phyloP scores from a whole-genome alignment of 1,140 invertebrate species.

The Tetraneura akinire region DNA sequence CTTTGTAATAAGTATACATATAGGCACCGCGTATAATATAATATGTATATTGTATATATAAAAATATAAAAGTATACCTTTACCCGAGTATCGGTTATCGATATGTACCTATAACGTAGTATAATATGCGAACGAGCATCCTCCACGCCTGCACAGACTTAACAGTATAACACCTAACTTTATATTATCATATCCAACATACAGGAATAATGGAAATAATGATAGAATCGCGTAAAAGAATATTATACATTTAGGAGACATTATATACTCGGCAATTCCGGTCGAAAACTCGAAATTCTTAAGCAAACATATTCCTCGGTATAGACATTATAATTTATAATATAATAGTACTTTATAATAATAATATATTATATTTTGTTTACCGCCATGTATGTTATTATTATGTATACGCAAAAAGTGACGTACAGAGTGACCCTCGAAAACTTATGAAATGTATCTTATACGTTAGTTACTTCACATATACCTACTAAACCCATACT shows the following conservation, averaged over 20 bases:
- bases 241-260: background rate
- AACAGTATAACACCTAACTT: too few species aligned
- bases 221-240: background rate
- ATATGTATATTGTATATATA: conserved; percentile 3
- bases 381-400: too few species aligned
- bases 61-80: too few species aligned
- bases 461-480: too few species aligned
- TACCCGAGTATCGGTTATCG: too few species aligned
- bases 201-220: background rate
- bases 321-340: background rate
- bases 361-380: too few species aligned
- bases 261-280: background rate
- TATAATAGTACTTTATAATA: conserved; percentile 8
- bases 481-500: too few species aligned
- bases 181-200: too few species aligned
- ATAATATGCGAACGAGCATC: background rate
- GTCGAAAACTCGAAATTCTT: conserved; percentile 35
- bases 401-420: too few species aligned
- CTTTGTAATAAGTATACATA: conserved; percentile 1
- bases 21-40: background rate
- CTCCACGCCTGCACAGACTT: background rate
- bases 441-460: too few species aligned
- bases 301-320: conserved; percentile 3
- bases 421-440: too few species aligned
- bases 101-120: too few species aligned